Base-by-base conservation (phyloP, 2,113 vertebrate genomes). In the Porphyrio hochstetteri region DNA sequence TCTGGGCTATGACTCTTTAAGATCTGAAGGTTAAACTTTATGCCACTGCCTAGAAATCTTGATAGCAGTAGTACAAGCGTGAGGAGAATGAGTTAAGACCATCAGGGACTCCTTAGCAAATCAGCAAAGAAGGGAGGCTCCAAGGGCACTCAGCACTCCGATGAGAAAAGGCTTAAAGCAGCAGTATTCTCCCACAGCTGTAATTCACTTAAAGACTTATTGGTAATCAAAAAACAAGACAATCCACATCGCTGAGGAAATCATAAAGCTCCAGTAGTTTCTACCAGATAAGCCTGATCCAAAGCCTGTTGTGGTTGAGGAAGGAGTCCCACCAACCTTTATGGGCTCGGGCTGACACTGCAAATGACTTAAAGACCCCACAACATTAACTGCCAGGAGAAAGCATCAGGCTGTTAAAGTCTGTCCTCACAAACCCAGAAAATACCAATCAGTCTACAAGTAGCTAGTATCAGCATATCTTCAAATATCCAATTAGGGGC, bases 21-120 rank as follows among this genome's bases (percentile, higher is more conserved):
- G 56, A 94, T 67, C 76, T 96, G 95, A 96, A 95, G 80, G 90
- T 96, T 94, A 93, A 96, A 92, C 69, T 93, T 93, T 72, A 84
- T 93, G 88, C 80, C 92, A 76, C 14, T 84, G 95, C 61, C 69
- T 82, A 65, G 88, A 84, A 96, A 92, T 76, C 88, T 72, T 72
- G 91, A 95, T 44, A 50, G 82, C 90, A 91, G 88, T 13, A 86
- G 69, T 69, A 61, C 1, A 40, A 61, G 60, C 21, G 4, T 96
- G 95, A 96, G 76, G 52, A 88, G 95, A 92, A 93, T 94, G 82
- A 96, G 55, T 84, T 84, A 76, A 82, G 27, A 80, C 31, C 63
- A 53, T 77, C 72, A 75, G 85, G 52, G 64, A 64, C 35, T 86
- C 60, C 72, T 68, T 86, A 82, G 28, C n/a, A 83, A 80, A 92